phyloP scores from a whole-genome alignment of 2,888 invertebrate genomes.

The Limnephilus marmoratus region DNA sequence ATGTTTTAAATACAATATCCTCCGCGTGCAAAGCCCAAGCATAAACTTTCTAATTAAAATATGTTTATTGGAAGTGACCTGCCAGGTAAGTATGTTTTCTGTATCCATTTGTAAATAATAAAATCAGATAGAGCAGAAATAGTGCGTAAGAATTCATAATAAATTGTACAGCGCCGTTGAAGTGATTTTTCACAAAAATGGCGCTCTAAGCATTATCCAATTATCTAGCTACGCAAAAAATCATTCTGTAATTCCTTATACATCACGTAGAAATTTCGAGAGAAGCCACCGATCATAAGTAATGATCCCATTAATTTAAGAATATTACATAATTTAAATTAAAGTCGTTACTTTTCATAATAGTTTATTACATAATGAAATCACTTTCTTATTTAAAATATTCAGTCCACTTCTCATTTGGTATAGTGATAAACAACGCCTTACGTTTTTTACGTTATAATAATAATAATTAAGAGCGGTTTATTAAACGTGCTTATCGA shows the following conservation, averaged over 20 bases:
- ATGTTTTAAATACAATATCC: no score
- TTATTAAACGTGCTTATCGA: not conserved
- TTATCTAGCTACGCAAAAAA: not conserved
- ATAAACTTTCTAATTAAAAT: no score
- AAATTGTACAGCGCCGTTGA: no score
- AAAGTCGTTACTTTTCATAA: not conserved
- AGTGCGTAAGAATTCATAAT: no score
- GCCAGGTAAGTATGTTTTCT: no score
- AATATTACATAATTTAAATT: not conserved
- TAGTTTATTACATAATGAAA: not conserved
- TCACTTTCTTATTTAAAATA: not conserved
- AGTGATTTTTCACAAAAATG: no score
- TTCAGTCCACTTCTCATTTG: not conserved
- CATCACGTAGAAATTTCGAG: not conserved
- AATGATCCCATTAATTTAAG: not conserved
- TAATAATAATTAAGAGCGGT: not conserved
- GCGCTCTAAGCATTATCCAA: no score
- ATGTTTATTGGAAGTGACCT: no score
- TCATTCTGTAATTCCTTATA: not conserved
- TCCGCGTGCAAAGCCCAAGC: no score
- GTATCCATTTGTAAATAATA: no score
- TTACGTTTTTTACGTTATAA: not conserved
- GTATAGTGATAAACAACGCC: not conserved
- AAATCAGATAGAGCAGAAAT: no score
- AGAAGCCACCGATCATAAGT: not conserved